These are phyloP conservation scores for Pollenia griseotomentosa DNA, from an alignment of 2,888 invertebrate species.

Conservation along the genomic window DNA sequence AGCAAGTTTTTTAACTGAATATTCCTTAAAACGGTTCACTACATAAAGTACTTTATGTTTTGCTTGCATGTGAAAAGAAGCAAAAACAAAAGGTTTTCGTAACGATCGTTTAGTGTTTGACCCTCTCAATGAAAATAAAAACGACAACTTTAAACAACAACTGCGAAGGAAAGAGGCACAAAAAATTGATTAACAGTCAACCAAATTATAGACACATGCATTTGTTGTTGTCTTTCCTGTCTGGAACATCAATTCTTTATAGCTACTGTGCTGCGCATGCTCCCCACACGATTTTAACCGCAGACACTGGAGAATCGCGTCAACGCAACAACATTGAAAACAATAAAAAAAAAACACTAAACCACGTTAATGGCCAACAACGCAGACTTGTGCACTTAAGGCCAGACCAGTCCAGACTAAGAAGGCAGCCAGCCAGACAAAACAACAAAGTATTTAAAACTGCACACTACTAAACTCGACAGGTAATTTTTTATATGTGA, in stretches of 20 bases:
- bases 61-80: background rate
- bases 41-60: conserved; percentile 10
- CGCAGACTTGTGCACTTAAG: conserved; percentile 43
- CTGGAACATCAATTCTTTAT: conserved; percentile 67
- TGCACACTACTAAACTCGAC: conserved; percentile 67
- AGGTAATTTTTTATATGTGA: conserved; percentile 72
- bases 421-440: conserved; percentile 37
- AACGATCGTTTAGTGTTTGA: conserved; percentile 23
- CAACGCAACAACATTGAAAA: conserved; percentile 35
- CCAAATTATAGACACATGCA: conserved; percentile 69
- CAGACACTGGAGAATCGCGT: conserved; percentile 13
- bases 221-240: conserved; percentile 70
- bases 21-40: background rate
- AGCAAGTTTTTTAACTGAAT: too few species aligned
- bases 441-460: conserved; percentile 61
- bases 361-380: conserved; percentile 62
- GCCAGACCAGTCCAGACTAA: conserved; percentile 18
- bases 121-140: conserved; percentile 60
- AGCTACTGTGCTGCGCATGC: conserved; percentile 76
- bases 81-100: conserved; percentile 1
- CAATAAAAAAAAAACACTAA: conserved; percentile 52
- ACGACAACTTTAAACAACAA: conserved; percentile 45
- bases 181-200: conserved; percentile 64
- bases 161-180: conserved; percentile 15
- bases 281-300: conserved; percentile 29